Conservation (phyloP, 2,888 invertebrate species). For the Macrophya annulata region DNA sequence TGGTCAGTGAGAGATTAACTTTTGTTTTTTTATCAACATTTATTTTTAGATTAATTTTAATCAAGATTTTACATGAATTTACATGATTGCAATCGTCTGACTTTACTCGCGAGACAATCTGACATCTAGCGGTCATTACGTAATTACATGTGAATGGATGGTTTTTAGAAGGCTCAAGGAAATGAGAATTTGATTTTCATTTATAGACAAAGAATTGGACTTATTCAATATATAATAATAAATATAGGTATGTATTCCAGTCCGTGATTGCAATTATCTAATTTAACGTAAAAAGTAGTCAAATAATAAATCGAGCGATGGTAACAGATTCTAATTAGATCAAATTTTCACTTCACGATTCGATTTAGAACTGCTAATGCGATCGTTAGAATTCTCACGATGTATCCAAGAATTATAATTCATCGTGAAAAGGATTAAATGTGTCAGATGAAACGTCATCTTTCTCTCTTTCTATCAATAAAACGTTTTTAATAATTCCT, state of each 20-base stretch:
- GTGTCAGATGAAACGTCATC: too few species aligned
- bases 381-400: too few species aligned
- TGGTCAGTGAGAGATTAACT: background rate
- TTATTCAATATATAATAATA: too few species aligned
- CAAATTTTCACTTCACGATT: background rate
- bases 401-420: too few species aligned
- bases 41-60: background rate
- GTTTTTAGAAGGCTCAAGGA: background rate
- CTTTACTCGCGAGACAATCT: background rate
- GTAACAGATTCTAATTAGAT: background rate
- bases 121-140: slow-evolving; percentile 1
- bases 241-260: too few species aligned
- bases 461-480: background rate
- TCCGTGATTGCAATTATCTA: background rate
- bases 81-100: background rate
- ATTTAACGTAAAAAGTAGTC: background rate
- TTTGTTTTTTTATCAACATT: too few species aligned
- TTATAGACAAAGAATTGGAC: too few species aligned
- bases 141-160: background rate
- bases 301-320: background rate
- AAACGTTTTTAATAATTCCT: background rate
- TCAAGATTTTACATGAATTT: background rate
- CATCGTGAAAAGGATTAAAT: too few species aligned
- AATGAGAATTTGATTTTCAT: too few species aligned
- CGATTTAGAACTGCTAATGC: background rate